These are phyloP conservation scores for Nephrocerus scutellatus DNA, from an alignment of 2,888 invertebrate genomes.

Conservation along the genomic window DNA sequence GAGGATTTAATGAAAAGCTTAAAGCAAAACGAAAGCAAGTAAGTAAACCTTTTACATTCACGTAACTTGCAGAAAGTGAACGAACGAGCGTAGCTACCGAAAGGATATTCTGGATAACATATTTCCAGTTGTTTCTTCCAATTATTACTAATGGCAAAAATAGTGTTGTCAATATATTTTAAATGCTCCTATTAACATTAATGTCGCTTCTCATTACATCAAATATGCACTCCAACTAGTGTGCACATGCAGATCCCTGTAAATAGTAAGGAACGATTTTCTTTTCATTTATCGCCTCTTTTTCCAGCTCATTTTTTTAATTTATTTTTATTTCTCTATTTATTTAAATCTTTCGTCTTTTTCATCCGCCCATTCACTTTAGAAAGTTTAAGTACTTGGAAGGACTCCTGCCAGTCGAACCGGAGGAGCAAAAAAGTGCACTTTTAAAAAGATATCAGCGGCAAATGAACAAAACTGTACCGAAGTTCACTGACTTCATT, in stretches of 20 bases:
- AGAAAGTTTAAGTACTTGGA: slow-evolving; percentile 41
- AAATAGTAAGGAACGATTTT: too few species aligned
- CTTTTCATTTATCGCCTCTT: too few species aligned
- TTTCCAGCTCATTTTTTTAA: background rate
- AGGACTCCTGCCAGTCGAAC: slow-evolving; percentile 39
- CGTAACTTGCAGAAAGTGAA: too few species aligned
- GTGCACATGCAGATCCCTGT: too few species aligned
- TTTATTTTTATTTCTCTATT: background rate
- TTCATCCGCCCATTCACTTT: slow-evolving; percentile 1
- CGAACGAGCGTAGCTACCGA: too few species aligned
- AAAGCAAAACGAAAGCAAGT: slow-evolving; percentile 36
- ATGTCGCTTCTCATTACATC: too few species aligned
- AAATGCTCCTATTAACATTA: too few species aligned
- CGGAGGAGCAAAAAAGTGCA: slow-evolving; percentile 38
- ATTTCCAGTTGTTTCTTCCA: too few species aligned
- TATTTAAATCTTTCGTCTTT: background rate
- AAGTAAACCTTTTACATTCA: slow-evolving; percentile 15
- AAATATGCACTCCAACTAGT: too few species aligned
- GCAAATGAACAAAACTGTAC: slow-evolving; percentile 22
- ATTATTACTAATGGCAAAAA: too few species aligned
- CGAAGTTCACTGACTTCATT: slow-evolving; percentile 35
- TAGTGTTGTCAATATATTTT: too few species aligned
- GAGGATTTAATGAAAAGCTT: slow-evolving; percentile 35
- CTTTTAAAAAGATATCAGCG: slow-evolving; percentile 31
- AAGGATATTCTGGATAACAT: too few species aligned